phyloP scores from a whole-genome alignment of 2,888 invertebrate genomes.

The Eupithecia dodoneata region DNA sequence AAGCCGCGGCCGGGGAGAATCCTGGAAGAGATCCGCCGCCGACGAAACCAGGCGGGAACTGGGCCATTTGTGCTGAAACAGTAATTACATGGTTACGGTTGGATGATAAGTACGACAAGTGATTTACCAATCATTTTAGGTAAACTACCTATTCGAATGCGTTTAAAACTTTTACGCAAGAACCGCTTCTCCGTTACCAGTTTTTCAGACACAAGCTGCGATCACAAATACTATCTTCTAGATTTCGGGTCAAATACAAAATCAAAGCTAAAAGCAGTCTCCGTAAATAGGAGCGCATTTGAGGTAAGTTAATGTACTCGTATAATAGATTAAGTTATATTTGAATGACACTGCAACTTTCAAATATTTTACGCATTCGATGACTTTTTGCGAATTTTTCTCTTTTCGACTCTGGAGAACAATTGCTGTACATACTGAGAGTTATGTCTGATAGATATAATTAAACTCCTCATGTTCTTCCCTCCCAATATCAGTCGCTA shows the following conservation, averaged over 20 bases:
- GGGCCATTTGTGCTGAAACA: constrained; percentile 89
- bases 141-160: not conserved
- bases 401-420: no score
- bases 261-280: no score
- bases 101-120: not conserved
- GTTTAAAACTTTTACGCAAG: not conserved
- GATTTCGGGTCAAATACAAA: no score
- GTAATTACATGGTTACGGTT: not conserved
- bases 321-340: no score
- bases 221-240: no score
- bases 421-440: not conserved
- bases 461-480: not conserved
- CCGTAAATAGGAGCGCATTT: no score
- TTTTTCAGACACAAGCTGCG: no score
- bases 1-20: constrained; percentile 87
- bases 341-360: no score
- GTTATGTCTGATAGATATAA: not conserved
- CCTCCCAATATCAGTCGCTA: not conserved
- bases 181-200: not conserved
- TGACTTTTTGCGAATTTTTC: no score
- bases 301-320: no score
- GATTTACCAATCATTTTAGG: not conserved
- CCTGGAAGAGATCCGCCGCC: constrained; percentile 88
- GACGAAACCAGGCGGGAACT: constrained; percentile 93
- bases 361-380: no score